phyloP scores from a whole-genome alignment of 2,797 vertebrate species.

The Rhabdomys pumilio region DNA sequence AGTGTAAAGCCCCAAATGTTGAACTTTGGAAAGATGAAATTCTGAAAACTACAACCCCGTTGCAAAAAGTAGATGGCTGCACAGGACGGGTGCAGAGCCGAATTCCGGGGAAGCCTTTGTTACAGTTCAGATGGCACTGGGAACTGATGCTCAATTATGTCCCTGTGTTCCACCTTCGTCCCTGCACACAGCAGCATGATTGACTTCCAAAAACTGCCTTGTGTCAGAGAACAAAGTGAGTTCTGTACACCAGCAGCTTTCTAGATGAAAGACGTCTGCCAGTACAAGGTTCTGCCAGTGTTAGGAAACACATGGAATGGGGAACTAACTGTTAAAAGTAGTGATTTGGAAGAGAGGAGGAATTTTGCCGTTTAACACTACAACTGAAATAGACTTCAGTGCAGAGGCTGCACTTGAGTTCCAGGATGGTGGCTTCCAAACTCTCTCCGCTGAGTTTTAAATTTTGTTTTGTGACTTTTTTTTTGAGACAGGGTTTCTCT shows the following conservation, averaged over 20 bases:
- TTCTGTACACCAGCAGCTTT: background rate
- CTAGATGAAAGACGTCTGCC: background rate
- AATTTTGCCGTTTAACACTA: background rate
- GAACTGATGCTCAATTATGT: background rate
- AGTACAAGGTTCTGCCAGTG: background rate
- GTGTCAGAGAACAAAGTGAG: background rate
- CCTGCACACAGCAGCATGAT: background rate
- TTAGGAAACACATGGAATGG: too few species aligned
- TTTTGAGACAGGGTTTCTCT: too few species aligned
- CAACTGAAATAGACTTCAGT: background rate
- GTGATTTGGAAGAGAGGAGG: background rate
- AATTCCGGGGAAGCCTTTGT: background rate
- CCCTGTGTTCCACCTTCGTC: background rate
- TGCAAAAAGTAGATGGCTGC: background rate
- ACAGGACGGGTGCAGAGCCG: background rate
- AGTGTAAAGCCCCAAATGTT: background rate
- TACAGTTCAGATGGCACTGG: accelerated
- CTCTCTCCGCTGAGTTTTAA: background rate
- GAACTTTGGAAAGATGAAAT: background rate
- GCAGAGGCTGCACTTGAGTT: too few species aligned
- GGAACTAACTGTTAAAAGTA: background rate
- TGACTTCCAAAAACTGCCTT: background rate
- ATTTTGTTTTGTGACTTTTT: background rate
- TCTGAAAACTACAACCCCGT: background rate
- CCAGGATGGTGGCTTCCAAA: background rate